Conservation (phyloP, 2,113 vertebrate species). For the Crotalus horridus region DNA sequence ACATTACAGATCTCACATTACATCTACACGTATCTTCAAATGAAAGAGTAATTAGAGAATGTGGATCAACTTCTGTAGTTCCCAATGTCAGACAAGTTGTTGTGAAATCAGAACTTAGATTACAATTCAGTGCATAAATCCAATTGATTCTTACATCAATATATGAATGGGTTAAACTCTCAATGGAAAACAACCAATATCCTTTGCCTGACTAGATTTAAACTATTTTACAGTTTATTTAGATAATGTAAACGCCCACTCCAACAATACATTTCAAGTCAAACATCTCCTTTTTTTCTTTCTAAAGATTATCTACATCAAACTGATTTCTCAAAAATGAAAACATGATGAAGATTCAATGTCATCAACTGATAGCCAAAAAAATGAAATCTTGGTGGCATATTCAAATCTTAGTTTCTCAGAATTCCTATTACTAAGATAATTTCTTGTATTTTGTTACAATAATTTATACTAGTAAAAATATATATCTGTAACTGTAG, state of each 20-base stretch:
- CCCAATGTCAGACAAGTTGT: background rate
- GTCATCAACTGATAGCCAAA: background rate
- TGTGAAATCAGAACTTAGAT: background rate
- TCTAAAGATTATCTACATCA: background rate
- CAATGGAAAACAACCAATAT: background rate
- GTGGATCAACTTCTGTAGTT: background rate
- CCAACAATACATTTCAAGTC: background rate
- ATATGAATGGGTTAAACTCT: background rate
- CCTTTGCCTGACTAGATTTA: conserved; percentile 6
- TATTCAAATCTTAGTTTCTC: background rate
- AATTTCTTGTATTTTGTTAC: background rate
- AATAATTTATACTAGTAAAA: background rate
- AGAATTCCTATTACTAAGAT: background rate
- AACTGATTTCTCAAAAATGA: background rate
- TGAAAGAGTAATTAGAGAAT: background rate
- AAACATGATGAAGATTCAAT: background rate
- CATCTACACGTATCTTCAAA: background rate
- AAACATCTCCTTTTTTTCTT: background rate
- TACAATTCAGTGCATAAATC: conserved; percentile 2
- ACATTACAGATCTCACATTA: background rate
- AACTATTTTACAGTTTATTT: conserved; percentile 25
- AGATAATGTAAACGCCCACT: background rate
- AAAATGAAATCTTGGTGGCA: background rate
- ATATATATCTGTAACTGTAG: background rate
- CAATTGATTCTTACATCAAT: background rate